phyloP scores from a whole-genome alignment of 2,113 vertebrate species.

The Sprattus sprattus region DNA sequence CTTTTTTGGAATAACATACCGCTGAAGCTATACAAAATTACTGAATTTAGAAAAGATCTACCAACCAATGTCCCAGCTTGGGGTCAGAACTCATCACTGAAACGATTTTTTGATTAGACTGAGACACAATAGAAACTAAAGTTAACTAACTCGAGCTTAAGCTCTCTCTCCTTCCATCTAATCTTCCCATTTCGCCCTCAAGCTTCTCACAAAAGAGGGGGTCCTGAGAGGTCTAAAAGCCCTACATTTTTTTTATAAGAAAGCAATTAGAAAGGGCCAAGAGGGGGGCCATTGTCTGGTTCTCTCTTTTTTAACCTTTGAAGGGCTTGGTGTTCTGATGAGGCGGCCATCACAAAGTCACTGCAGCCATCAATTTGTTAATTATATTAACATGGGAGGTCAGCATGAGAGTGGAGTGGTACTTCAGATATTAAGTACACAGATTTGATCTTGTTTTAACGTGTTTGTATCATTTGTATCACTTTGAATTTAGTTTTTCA shows the following conservation, averaged over 20 bases:
- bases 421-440: neutral
- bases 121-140: slow-evolving; percentile 8
- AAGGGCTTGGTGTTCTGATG: neutral
- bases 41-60: neutral
- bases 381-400: neutral
- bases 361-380: slow-evolving; percentile 3
- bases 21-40: neutral
- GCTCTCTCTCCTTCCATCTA: slow-evolving; percentile 11
- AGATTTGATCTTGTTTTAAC: too few relatives aligned
- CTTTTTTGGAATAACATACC: neutral
- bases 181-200: slow-evolving; percentile 16
- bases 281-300: slow-evolving; percentile 30
- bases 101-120: neutral
- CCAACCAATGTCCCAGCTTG: neutral
- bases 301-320: slow-evolving; percentile 19
- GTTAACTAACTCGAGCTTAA: slow-evolving; percentile 19
- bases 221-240: slow-evolving; percentile 40
- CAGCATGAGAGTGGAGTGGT: neutral
- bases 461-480: neutral
- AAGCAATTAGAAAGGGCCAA: slow-evolving; percentile 35
- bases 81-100: neutral
- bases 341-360: slow-evolving; percentile 13
- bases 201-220: slow-evolving; percentile 30
- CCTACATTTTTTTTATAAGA: slow-evolving; percentile 43
- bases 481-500: neutral